Percentiles rank a stretch among this genome's conserved stretches.
Conservation (phyloP, 1,140 invertebrate genomes). For the Babylonia areolata region DNA sequence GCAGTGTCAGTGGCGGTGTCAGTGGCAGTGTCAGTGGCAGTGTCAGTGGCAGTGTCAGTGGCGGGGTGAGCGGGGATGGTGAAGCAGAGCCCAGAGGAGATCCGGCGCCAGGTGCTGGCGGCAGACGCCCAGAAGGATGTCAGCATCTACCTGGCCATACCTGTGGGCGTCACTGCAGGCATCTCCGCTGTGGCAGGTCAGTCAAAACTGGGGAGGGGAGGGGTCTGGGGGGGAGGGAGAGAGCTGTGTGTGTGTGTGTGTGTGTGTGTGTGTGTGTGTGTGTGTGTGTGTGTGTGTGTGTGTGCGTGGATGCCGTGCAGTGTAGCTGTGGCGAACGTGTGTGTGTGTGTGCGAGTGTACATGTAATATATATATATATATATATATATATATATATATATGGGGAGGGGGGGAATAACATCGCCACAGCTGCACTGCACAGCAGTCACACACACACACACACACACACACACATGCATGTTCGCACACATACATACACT, state of each 20-base stretch:
- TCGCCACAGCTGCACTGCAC: no score
- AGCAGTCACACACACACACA: background rate
- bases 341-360: background rate
- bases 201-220: background rate
- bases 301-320: no score
- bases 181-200: background rate
- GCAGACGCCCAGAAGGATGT: slow-evolving; percentile 31
- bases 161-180: background rate
- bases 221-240: background rate
- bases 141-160: slow-evolving; percentile 10
- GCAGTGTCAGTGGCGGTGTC: background rate
- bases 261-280: background rate
- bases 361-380: background rate
- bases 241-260: background rate
- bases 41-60: background rate
- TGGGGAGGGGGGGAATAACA: background rate
- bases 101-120: slow-evolving; percentile 21
- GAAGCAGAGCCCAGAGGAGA: slow-evolving; percentile 24
- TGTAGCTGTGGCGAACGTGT: background rate
- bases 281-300: background rate
- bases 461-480: background rate
- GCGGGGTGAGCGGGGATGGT: background rate
- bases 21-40: background rate
- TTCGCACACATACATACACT: no score
- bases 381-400: background rate